Evolutionary conservation across 2,888 invertebrate genomes (phyloP).

Genomic region (Mythimna impura): DNA sequence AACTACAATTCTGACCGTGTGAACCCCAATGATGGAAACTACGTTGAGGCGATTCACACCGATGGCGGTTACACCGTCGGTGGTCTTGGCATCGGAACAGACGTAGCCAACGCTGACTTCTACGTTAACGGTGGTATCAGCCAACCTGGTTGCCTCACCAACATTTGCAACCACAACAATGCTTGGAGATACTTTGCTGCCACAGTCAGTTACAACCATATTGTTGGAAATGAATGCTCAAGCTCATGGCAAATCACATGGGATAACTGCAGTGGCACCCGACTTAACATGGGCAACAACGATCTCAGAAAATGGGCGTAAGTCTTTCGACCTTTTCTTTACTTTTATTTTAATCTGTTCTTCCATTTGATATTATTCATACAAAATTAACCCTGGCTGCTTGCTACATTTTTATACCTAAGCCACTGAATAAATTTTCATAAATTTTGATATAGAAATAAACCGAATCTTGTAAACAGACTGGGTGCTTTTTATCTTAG

Average conservation of each 20-base stretch:
- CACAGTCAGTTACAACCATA: slow-evolving; percentile 72
- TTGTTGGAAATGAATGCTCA: slow-evolving; percentile 71
- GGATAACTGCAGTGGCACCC: slow-evolving; percentile 72
- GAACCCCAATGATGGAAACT: slow-evolving; percentile 74
- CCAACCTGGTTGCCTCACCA: slow-evolving; percentile 76
- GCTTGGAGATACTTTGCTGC: slow-evolving; percentile 77
- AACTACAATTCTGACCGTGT: slow-evolving; percentile 67
- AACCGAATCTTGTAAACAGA: neutral
- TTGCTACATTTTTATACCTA: neutral
- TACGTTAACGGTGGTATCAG: slow-evolving; percentile 89
- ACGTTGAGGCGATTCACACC: slow-evolving; percentile 79
- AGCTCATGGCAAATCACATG: slow-evolving; percentile 65
- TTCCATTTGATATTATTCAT: too few species aligned
- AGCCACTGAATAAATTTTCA: neutral
- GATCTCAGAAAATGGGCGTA: slow-evolving; percentile 74
- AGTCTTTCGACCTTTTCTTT: slow-evolving; percentile 54
- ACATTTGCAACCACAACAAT: slow-evolving; percentile 76
- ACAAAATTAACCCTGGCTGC: too few species aligned
- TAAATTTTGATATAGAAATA: neutral
- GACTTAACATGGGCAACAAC: slow-evolving; percentile 73
- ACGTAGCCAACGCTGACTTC: slow-evolving; percentile 89
- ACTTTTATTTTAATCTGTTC: too few species aligned
- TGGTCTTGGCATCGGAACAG: slow-evolving; percentile 83
- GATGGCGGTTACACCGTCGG: slow-evolving; percentile 69
- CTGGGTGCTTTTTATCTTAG: neutral